Conservation (phyloP, 2,113 vertebrate species). For the Syngnathus floridae region DNA sequence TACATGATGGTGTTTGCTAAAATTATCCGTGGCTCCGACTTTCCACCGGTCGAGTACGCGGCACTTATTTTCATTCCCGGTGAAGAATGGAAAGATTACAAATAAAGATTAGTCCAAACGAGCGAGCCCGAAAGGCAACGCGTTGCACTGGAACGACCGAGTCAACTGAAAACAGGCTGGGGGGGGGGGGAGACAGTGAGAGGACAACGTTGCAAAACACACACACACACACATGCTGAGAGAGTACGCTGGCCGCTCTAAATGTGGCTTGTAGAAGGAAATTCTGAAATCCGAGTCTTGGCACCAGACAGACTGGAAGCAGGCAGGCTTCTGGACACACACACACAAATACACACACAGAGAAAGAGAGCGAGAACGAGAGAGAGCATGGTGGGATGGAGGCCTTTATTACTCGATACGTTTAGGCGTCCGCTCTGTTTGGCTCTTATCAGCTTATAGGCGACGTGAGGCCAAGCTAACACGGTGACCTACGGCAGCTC, state of each 20-base stretch:
- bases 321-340: constrained; percentile 56
- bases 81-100: not conserved
- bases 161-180: constrained; percentile 24
- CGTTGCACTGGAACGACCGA: constrained; percentile 38
- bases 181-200: constrained; percentile 20
- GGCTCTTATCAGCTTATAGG: constrained; percentile 65
- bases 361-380: constrained; percentile 1
- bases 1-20: not conserved
- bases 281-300: constrained; percentile 83
- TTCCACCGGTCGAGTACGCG: not conserved
- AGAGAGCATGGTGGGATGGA: constrained; percentile 15
- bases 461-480: constrained; percentile 58
- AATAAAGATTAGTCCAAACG: no score
- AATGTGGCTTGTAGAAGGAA: constrained; percentile 82
- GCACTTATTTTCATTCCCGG: not conserved
- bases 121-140: constrained; percentile 27
- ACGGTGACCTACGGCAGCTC: constrained; percentile 47
- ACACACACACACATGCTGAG: constrained; percentile 22
- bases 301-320: constrained; percentile 88
- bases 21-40: not conserved
- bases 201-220: constrained; percentile 45
- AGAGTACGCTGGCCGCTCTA: constrained; percentile 68
- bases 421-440: constrained; percentile 60
- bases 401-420: constrained; percentile 65
- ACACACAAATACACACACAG: constrained; percentile 1